Conservation (phyloP, 2,888 invertebrate genomes). For the Eulithis testata region DNA sequence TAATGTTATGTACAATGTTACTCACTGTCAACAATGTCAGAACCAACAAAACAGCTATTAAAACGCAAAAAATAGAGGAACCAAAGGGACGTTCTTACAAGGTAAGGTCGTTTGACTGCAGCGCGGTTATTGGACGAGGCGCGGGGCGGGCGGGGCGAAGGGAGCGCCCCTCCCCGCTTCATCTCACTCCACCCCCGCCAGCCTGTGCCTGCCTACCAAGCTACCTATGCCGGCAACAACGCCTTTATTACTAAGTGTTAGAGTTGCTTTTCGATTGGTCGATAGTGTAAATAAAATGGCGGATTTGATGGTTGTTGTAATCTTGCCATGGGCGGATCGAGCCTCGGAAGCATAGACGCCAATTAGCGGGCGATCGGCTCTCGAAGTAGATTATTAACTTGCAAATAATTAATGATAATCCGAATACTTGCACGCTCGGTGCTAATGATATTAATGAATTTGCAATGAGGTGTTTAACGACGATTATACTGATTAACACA, state of each 20-base stretch:
- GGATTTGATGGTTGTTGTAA: slow-evolving; percentile 73
- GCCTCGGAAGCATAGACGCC: slow-evolving; percentile 73
- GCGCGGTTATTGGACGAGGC: slow-evolving; percentile 70
- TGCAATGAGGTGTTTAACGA: slow-evolving; percentile 36
- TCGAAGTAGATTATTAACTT: slow-evolving; percentile 64
- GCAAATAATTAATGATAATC: slow-evolving; percentile 63
- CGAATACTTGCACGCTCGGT: slow-evolving; percentile 38
- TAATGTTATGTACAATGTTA: slow-evolving; percentile 11
- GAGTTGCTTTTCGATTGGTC: slow-evolving; percentile 54
- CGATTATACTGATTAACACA: slow-evolving; percentile 11
- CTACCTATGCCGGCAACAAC: slow-evolving; percentile 60
- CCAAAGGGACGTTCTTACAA: slow-evolving; percentile 77
- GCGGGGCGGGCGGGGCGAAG: slow-evolving; percentile 75
- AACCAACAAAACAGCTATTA: slow-evolving; percentile 56
- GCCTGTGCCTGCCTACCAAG: slow-evolving; percentile 64
- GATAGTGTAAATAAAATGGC: slow-evolving; percentile 55
- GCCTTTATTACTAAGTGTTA: slow-evolving; percentile 50
- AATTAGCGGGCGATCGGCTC: slow-evolving; percentile 75
- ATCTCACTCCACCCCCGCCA: slow-evolving; percentile 72
- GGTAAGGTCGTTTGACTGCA: slow-evolving; percentile 73
- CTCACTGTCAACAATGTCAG: slow-evolving; percentile 40
- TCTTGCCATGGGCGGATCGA: slow-evolving; percentile 82
- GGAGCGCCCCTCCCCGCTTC: slow-evolving; percentile 70
- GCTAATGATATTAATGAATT: slow-evolving; percentile 43
- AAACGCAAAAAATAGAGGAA: slow-evolving; percentile 64